Evolutionary conservation across 2,113 vertebrate species (phyloP), one percentile per base, ranked within the genome.

Genomic region (Leucoraja erinaceus): DNA sequence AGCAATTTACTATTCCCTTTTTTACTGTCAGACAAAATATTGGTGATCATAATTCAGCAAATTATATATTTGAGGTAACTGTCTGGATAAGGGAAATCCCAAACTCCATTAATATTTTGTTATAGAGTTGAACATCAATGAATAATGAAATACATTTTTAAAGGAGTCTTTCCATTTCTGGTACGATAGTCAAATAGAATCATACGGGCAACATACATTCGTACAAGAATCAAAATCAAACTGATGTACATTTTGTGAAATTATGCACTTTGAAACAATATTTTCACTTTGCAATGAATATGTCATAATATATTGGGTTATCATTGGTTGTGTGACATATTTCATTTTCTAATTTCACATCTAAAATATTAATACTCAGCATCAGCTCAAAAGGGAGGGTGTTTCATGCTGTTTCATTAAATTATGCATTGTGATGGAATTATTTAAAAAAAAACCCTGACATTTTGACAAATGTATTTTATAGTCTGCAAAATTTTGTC

Each of bases 391-490:
- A 33, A 90, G 0, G 14, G 86, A 68, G 61, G 28, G 68, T 90
- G 86, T 16, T 66, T 90, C 63, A 66, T 68, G 63, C 86, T 90
- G 86, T 90, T 90, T 33, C 56, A 90, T 9, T 68, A 66, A 90
- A 68, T 90, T 90, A 90, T 90, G 63, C 59, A 90, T 66, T 66
- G 86, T 68, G 56, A 5, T 90, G 33, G 61, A 90, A 68, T 90
- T 33, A 90, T 66, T 66, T 63, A 66, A 5, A 7, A 66, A 33
- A 47, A 63, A 68, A 5, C 63, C 3, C 61, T 63, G 56, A 68
- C 59, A 90, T 66, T 63, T 90, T 66, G 61, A 20, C 28, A 33
- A 33, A 68, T 66, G 63, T 68, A 66, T 68, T 90, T 90, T 90
- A 11, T 66, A 1, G n/a, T 66, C 61, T 68, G 31, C 33, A n/a